Evolutionary conservation across 2,113 vertebrate genomes (phyloP).

Genomic region (Cyprinodon brontotheroides): DNA sequence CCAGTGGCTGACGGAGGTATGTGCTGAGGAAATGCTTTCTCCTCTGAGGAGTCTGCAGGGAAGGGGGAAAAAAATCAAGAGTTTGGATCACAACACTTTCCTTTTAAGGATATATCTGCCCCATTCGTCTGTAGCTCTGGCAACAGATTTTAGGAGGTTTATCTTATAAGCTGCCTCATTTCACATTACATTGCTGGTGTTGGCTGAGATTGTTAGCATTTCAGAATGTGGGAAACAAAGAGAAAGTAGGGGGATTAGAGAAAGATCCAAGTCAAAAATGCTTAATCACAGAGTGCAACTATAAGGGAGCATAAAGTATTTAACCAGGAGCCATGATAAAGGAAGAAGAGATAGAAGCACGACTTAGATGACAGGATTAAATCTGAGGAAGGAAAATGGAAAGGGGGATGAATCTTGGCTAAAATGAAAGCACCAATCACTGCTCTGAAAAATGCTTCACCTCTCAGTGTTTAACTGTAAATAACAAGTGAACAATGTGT

Average conservation of each 20-base stretch:
- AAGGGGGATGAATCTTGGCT: constrained; percentile 31
- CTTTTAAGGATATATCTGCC: neutral
- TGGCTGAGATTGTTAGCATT: constrained; percentile 20
- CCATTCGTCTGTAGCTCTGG: neutral
- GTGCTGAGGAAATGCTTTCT: neutral
- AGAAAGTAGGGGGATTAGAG: too few species aligned
- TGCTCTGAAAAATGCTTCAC: constrained; percentile 16
- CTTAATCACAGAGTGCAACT: neutral
- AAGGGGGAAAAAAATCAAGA: constrained; percentile 1
- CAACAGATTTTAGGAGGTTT: constrained; percentile 14
- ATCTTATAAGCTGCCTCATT: constrained; percentile 13
- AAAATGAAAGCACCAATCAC: constrained; percentile 28
- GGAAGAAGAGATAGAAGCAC: neutral
- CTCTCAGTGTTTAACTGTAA: constrained; percentile 32
- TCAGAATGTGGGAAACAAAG: constrained; percentile 25
- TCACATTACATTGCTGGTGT: constrained; percentile 12
- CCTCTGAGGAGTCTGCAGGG: neutral
- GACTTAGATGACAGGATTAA: neutral
- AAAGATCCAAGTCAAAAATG: neutral
- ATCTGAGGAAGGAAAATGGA: neutral
- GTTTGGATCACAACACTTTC: constrained; percentile 1
- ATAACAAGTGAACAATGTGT: constrained; percentile 45
- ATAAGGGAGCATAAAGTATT: constrained; percentile 3
- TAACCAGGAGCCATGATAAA: constrained; percentile 14
- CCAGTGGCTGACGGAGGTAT: neutral